A percentile compares a stretch with the other conserved stretches of the same genome.
Evolutionary conservation across 2,888 invertebrate genomes (phyloP).

Genomic region (Trileptium ribeirensis): DNA sequence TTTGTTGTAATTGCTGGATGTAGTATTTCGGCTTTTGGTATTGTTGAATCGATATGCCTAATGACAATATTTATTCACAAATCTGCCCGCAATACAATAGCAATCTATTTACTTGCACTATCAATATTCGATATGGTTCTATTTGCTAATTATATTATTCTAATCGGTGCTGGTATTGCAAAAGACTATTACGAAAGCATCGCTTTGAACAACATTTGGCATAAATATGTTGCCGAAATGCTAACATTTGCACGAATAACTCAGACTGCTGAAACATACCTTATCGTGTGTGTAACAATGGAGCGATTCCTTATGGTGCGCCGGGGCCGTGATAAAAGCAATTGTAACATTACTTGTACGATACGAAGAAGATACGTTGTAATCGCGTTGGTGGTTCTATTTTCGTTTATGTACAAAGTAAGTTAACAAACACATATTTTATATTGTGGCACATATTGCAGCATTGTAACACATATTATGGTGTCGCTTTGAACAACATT

Average conservation of each 20-base stretch:
- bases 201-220: not conserved
- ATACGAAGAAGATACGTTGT: not conserved
- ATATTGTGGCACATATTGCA: too few relatives aligned
- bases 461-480: too few relatives aligned
- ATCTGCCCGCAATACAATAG: not conserved
- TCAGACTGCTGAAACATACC: not conserved
- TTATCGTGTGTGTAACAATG: not conserved
- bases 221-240: not conserved
- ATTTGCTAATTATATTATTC: constrained; percentile 3
- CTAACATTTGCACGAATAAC: constrained; percentile 1
- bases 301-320: not conserved
- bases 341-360: too few relatives aligned
- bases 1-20: not conserved
- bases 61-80: not conserved
- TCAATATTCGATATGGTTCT: not conserved
- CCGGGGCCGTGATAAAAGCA: too few relatives aligned
- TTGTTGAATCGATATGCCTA: not conserved
- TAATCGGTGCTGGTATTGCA: not conserved
- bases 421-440: too few relatives aligned
- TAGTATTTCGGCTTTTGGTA: not conserved
- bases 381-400: not conserved
- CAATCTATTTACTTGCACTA: not conserved
- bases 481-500: not conserved
- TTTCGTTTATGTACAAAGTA: not conserved
- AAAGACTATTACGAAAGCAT: constrained; percentile 1